Evolutionary conservation across 2,797 vertebrate species (phyloP).

Genomic region (Lepilemur septentrionalis): DNA sequence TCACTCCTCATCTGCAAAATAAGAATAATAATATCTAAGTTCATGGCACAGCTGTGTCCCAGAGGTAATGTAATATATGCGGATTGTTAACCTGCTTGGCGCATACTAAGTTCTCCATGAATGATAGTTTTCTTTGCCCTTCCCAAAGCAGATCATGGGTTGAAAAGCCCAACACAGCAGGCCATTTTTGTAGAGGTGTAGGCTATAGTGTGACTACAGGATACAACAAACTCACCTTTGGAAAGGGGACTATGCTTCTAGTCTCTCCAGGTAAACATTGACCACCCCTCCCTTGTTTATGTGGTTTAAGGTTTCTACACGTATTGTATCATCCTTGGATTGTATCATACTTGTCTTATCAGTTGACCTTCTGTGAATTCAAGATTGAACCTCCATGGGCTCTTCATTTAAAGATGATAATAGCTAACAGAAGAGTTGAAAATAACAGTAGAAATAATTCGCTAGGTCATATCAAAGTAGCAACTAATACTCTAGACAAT

Average conservation of each 20-base stretch:
- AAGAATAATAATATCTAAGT: background rate
- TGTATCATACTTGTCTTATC: background rate
- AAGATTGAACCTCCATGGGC: background rate
- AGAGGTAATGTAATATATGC: background rate
- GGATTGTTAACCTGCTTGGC: background rate
- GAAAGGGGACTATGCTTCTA: conserved; percentile 73
- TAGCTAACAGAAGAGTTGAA: background rate
- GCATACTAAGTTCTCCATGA: background rate
- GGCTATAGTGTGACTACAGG: conserved; percentile 56
- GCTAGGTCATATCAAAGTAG: background rate
- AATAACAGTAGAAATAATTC: conserved; percentile 22
- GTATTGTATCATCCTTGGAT: background rate
- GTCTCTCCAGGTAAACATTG: conserved; percentile 78
- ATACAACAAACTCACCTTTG: conserved; percentile 71
- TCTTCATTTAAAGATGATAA: conserved; percentile 19
- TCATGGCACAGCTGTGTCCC: background rate
- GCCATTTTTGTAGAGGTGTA: conserved; percentile 68
- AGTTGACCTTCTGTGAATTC: background rate
- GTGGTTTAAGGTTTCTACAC: background rate
- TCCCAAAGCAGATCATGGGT: background rate
- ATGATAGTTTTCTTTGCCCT: background rate
- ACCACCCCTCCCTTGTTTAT: background rate
- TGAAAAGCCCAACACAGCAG: background rate
- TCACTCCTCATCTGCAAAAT: conserved; percentile 20
- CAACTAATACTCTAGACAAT: background rate